Percentiles rank a stretch among this genome's conserved stretches.
These are phyloP conservation scores for Larimichthys crocea DNA, from an alignment of 2,113 vertebrate species.

Conservation along the genomic window DNA sequence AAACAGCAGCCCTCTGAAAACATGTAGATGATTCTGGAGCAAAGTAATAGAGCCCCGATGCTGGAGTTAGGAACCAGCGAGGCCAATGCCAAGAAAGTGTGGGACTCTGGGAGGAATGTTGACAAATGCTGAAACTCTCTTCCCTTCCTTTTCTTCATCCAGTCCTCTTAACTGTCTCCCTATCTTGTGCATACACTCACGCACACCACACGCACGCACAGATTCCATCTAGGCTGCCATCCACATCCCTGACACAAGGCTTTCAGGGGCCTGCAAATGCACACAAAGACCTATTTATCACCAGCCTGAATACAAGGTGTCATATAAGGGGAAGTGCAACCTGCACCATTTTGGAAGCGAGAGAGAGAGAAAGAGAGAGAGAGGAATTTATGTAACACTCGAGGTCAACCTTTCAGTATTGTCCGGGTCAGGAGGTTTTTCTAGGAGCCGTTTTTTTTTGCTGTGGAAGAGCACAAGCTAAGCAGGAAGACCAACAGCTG, in stretches of 20 bases:
- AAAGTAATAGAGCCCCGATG: constrained; percentile 10
- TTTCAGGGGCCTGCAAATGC: constrained; percentile 38
- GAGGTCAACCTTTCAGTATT: constrained; percentile 52
- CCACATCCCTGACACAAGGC: constrained; percentile 39
- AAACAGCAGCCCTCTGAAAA: constrained; percentile 57
- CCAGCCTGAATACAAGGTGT: constrained; percentile 53
- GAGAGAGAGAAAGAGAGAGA: neutral
- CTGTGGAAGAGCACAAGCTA: neutral
- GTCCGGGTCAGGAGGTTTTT: constrained; percentile 33
- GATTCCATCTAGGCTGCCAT: constrained; percentile 56
- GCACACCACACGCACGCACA: constrained; percentile 11
- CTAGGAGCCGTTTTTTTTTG: neutral
- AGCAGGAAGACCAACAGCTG: constrained; percentile 32
- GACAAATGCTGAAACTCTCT: constrained; percentile 22
- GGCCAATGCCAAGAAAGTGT: constrained; percentile 50
- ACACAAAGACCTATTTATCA: constrained; percentile 65
- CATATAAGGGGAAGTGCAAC: constrained; percentile 53
- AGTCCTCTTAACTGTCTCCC: neutral
- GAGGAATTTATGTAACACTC: constrained; percentile 54
- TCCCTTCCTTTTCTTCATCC: constrained; percentile 29
- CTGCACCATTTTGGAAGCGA: neutral
- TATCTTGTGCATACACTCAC: neutral
- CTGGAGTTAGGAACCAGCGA: neutral
- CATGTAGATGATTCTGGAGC: constrained; percentile 7
- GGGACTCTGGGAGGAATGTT: constrained; percentile 13